Evolutionary conservation across 1,140 invertebrate species (phyloP).

Genomic region (Drosophila lowei): DNA sequence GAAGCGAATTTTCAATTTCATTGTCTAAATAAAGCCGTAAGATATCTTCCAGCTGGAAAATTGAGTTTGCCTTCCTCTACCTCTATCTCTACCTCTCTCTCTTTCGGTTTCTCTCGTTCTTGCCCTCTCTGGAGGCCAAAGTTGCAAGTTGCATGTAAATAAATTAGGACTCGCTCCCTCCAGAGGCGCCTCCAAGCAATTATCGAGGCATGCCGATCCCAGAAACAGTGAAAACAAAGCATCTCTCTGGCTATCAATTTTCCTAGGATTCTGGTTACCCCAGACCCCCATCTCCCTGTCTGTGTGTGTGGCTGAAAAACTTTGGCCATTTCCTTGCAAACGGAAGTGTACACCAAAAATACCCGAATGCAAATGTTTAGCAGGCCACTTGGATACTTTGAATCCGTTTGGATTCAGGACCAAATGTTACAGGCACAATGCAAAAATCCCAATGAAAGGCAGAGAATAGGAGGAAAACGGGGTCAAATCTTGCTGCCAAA

Average conservation of each 20-base stretch:
- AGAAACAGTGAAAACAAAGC: slow-evolving; percentile 39
- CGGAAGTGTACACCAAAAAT: slow-evolving; percentile 22
- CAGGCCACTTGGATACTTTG: slow-evolving; percentile 38
- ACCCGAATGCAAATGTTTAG: slow-evolving; percentile 47
- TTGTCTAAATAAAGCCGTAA: slow-evolving; percentile 62
- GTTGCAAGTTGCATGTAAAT: slow-evolving; percentile 72
- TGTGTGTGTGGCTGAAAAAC: slow-evolving; percentile 24
- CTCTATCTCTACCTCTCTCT: neutral
- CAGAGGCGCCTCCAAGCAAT: slow-evolving; percentile 32
- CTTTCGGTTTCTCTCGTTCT: slow-evolving; percentile 1
- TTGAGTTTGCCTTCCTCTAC: slow-evolving; percentile 36
- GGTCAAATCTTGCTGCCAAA: slow-evolving; percentile 19
- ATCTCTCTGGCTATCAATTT: slow-evolving; percentile 36
- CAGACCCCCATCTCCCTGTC: neutral
- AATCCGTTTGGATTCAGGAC: no score
- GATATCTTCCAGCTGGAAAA: slow-evolving; percentile 54
- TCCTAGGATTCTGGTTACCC: slow-evolving; percentile 28
- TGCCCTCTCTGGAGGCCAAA: slow-evolving; percentile 21
- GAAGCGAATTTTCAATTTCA: slow-evolving; percentile 58
- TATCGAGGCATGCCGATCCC: slow-evolving; percentile 54
- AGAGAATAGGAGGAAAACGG: neutral
- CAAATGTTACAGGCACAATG: slow-evolving; percentile 44
- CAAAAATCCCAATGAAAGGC: slow-evolving; percentile 13
- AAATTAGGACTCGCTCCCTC: slow-evolving; percentile 58
- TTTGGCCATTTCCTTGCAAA: slow-evolving; percentile 47